These are phyloP conservation scores for Nesoenas mayeri DNA, from an alignment of 2,113 vertebrate species.

Conservation along the genomic window DNA sequence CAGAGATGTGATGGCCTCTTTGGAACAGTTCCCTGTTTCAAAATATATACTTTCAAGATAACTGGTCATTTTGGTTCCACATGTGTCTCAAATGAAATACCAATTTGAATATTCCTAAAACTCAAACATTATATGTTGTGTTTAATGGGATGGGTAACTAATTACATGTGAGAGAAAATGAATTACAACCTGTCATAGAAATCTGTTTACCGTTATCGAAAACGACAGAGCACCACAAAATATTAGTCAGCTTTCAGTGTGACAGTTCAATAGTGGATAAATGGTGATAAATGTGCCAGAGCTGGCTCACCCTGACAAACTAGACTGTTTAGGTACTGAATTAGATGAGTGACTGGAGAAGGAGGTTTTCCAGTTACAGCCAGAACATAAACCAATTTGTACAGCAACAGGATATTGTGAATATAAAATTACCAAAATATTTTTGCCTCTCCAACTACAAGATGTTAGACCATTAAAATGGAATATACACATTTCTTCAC, in stretches of 20 bases:
- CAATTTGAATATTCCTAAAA: background rate
- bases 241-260: background rate
- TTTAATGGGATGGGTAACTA: background rate
- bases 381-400: background rate
- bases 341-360: background rate
- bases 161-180: conserved; percentile 27
- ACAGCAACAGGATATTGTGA: background rate
- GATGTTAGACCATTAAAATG: background rate
- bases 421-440: background rate
- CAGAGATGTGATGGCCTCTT: background rate
- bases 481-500: background rate
- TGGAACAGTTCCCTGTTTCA: background rate
- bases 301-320: conserved; percentile 4
- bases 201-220: background rate
- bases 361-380: background rate
- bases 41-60: background rate
- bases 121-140: background rate
- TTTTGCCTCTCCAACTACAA: background rate
- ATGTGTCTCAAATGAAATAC: background rate
- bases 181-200: conserved; percentile 5
- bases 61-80: background rate
- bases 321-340: background rate
- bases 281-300: background rate
- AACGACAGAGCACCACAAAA: background rate
- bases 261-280: conserved; percentile 2